Percentiles rank a stretch among this genome's conserved stretches.
phyloP scores from a whole-genome alignment of 2,888 invertebrate species.

The Seladonia tumulorum region DNA sequence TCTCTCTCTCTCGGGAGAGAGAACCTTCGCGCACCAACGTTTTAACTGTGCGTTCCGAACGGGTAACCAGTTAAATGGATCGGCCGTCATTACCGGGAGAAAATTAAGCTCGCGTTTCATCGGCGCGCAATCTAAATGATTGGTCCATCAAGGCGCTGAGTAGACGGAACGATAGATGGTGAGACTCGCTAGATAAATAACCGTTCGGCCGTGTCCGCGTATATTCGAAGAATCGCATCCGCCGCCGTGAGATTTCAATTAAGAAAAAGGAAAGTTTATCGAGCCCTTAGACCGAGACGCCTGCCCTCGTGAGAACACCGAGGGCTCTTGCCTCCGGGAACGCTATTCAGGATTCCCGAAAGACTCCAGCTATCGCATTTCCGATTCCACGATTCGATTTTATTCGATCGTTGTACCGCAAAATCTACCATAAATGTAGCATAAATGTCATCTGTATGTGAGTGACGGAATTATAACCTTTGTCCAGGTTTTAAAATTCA shows the following conservation, averaged over 20 bases:
- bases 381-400: no score
- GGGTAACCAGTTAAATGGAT: conserved; percentile 41
- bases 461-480: no score
- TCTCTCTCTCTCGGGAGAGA: conserved; percentile 8
- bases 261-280: conserved; percentile 12
- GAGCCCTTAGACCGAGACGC: neutral
- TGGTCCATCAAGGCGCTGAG: conserved; percentile 40
- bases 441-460: no score
- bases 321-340: neutral
- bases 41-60: conserved; percentile 20
- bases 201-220: neutral
- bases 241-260: conserved; percentile 15
- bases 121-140: conserved; percentile 59
- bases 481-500: no score
- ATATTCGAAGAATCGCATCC: neutral
- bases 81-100: conserved; percentile 37
- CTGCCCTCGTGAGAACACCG: neutral
- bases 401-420: no score
- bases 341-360: neutral
- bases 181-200: conserved; percentile 20
- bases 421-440: no score
- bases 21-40: conserved; percentile 5
- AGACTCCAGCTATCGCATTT: no score
- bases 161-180: conserved; percentile 16
- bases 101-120: conserved; percentile 53